Conservation (phyloP, 2,113 vertebrate genomes). For the Parus major region DNA sequence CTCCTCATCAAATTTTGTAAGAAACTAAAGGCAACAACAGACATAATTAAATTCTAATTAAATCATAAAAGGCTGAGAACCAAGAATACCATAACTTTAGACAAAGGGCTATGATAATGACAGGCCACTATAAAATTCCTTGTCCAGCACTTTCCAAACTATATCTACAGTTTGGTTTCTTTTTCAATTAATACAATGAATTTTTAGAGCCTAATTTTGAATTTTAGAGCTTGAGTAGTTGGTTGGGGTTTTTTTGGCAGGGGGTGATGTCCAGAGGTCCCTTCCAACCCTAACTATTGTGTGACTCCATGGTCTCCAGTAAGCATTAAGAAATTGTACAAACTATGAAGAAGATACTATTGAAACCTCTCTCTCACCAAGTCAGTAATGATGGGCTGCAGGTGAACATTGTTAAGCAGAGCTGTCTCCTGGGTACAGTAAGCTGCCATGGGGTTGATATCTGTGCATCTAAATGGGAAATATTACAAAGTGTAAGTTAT, state of each 20-base stretch:
- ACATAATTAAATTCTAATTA: background rate
- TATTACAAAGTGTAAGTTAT: background rate
- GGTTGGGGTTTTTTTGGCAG: background rate
- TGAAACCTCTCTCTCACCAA: conserved; percentile 77
- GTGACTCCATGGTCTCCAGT: background rate
- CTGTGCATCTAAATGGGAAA: conserved; percentile 85
- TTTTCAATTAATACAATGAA: background rate
- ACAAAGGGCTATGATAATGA: background rate
- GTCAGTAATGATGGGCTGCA: conserved; percentile 89
- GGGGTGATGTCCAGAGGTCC: background rate
- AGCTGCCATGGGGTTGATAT: conserved; percentile 87
- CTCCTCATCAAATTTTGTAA: background rate
- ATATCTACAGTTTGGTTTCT: background rate
- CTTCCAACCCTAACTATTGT: background rate
- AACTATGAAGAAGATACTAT: background rate
- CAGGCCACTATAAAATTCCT: background rate
- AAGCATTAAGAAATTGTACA: background rate
- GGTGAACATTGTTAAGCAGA: conserved; percentile 76
- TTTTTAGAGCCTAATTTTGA: background rate
- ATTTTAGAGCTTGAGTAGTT: background rate
- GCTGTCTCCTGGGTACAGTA: conserved; percentile 86
- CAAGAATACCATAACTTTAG: background rate
- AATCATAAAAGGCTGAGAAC: background rate
- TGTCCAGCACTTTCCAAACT: background rate
- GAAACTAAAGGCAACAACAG: background rate